Conservation (phyloP, 64 coral and sea anemone genomes). For the Porites lutea region DNA sequence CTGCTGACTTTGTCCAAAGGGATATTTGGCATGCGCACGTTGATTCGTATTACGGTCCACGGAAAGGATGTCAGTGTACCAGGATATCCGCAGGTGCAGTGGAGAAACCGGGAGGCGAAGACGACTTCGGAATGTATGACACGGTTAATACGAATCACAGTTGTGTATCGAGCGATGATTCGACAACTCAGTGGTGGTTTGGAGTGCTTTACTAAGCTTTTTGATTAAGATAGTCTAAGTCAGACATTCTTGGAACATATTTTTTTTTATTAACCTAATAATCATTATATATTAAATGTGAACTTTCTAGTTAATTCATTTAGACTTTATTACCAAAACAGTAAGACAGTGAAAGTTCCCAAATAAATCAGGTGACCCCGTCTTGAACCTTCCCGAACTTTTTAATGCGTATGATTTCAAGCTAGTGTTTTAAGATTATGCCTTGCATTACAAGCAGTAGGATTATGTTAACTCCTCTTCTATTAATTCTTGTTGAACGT, state of each 20-base stretch:
- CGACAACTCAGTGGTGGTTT: slow-evolving; percentile 88
- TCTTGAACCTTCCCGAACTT: too few species aligned
- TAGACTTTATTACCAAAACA: too few species aligned
- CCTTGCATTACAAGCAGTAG: too few species aligned
- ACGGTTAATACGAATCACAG: slow-evolving; percentile 31
- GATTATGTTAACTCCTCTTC: too few species aligned
- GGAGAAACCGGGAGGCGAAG: background rate
- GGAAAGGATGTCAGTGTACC: slow-evolving; percentile 15
- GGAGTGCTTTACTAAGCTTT: background rate
- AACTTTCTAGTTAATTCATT: too few species aligned
- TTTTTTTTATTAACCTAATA: background rate
- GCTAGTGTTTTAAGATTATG: too few species aligned
- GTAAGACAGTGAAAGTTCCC: too few species aligned
- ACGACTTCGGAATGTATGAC: slow-evolving; percentile 60
- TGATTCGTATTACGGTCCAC: slow-evolving; percentile 25
- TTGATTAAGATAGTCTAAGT: background rate
- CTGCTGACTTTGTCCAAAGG: background rate
- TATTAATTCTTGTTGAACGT: too few species aligned
- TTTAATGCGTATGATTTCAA: too few species aligned
- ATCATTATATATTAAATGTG: too few species aligned
- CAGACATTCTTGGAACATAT: background rate
- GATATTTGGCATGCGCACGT: background rate
- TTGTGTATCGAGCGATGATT: slow-evolving; percentile 38
- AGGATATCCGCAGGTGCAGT: background rate
- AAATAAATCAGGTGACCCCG: too few species aligned